Conservation (phyloP, 2,888 invertebrate species). For the Elgonia sp. region DNA sequence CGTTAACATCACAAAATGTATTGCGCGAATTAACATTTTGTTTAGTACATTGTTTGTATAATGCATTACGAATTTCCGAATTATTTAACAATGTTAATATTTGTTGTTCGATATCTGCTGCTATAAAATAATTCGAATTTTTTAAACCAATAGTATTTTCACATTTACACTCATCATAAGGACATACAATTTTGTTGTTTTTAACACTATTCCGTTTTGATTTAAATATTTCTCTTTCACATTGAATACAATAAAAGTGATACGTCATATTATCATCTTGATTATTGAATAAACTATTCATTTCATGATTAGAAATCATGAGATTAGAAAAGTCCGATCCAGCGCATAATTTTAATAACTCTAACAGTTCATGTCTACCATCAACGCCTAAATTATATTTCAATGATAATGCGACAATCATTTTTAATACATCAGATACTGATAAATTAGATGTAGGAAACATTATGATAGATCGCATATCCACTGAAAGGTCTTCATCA, state of each 20-base stretch:
- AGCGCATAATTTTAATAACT: constrained; percentile 47
- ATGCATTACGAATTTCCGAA: neutral
- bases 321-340: constrained; percentile 51
- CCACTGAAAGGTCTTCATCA: neutral
- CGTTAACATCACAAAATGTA: constrained; percentile 32
- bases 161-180: neutral
- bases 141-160: constrained; percentile 20
- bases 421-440: neutral
- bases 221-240: constrained; percentile 16
- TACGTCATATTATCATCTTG: constrained; percentile 38
- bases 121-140: constrained; percentile 39
- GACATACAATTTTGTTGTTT: neutral
- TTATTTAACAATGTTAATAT: constrained; percentile 31
- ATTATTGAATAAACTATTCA: constrained; percentile 26
- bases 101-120: constrained; percentile 43
- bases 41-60: constrained; percentile 33
- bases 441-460: neutral
- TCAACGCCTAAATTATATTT: constrained; percentile 14
- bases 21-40: neutral
- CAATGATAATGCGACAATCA: constrained; percentile 37
- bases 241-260: constrained; percentile 44
- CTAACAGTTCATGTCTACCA: constrained; percentile 8
- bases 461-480: neutral
- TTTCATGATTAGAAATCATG: constrained; percentile 38
- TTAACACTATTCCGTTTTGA: neutral